These are phyloP conservation scores for Barypeithes pellucidus DNA, from an alignment of 2,888 invertebrate species.

Conservation along the genomic window DNA sequence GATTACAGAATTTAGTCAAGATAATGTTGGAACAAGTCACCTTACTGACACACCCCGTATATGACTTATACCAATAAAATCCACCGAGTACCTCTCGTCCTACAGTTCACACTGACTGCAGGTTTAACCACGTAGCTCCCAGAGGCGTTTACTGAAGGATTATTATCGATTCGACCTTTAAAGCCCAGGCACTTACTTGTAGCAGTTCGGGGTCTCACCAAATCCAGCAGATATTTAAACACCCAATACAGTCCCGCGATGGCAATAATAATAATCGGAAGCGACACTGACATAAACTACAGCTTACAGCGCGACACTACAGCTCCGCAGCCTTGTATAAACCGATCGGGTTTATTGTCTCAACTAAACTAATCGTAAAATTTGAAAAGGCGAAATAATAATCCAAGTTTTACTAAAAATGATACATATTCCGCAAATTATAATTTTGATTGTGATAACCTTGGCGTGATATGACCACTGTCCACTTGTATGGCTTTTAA, in stretches of 20 bases:
- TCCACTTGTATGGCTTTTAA: conserved; percentile 56
- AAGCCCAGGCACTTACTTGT: neutral
- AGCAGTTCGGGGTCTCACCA: neutral
- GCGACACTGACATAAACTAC: conserved; percentile 1
- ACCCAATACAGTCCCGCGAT: neutral
- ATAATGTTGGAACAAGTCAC: no score
- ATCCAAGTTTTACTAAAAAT: conserved; percentile 29
- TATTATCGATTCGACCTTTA: no score
- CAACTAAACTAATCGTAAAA: neutral
- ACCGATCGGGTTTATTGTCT: neutral
- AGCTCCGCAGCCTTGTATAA: no score
- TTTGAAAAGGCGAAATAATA: neutral
- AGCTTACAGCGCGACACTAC: neutral
- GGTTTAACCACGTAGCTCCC: no score
- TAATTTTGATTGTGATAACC: conserved; percentile 54
- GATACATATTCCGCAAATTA: conserved; percentile 21
- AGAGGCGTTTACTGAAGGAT: no score
- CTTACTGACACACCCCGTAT: no score
- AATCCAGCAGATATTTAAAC: neutral
- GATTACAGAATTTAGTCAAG: no score
- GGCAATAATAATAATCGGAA: neutral
- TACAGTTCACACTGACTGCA: no score
- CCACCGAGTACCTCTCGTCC: no score
- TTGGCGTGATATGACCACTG: conserved; percentile 53
- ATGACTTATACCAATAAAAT: no score